Conservation (phyloP, 2,113 vertebrate genomes). For the Corynorhinus townsendii region DNA sequence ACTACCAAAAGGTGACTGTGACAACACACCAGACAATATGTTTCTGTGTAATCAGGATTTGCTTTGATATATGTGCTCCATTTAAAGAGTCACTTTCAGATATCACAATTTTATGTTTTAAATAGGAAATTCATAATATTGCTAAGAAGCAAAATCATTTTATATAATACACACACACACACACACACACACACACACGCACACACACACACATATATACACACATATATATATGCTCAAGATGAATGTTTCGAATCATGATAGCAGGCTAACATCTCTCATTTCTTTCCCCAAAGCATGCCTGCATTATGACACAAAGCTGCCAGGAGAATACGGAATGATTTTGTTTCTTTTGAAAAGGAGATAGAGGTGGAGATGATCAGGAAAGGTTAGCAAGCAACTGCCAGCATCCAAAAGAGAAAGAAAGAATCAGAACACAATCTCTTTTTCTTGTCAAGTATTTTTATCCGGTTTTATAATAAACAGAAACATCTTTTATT, state of each 20-base stretch:
- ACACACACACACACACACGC: too few species aligned
- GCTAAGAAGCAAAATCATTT: background rate
- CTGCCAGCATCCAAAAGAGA: background rate
- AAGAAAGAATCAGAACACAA: background rate
- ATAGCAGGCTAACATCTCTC: background rate
- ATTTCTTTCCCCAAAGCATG: background rate
- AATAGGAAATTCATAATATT: background rate
- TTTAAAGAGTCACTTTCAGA: background rate
- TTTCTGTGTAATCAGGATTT: background rate
- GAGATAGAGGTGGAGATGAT: background rate
- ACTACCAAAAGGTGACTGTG: background rate
- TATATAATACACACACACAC: too few species aligned
- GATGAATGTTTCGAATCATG: background rate
- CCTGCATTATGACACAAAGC: background rate
- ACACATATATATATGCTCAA: background rate
- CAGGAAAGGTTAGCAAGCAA: background rate
- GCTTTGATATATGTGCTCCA: background rate
- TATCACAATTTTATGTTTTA: background rate
- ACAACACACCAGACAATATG: background rate
- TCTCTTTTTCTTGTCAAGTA: background rate
- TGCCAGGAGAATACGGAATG: background rate
- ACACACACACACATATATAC: too few species aligned
- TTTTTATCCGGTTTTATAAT: background rate
- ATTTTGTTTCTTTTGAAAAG: background rate
- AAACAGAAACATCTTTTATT: conserved; percentile 16